Evolutionary conservation across 2,113 vertebrate species (phyloP), one percentile per base, ranked within the genome.

Genomic region (Lampris megalopsis): DNA sequence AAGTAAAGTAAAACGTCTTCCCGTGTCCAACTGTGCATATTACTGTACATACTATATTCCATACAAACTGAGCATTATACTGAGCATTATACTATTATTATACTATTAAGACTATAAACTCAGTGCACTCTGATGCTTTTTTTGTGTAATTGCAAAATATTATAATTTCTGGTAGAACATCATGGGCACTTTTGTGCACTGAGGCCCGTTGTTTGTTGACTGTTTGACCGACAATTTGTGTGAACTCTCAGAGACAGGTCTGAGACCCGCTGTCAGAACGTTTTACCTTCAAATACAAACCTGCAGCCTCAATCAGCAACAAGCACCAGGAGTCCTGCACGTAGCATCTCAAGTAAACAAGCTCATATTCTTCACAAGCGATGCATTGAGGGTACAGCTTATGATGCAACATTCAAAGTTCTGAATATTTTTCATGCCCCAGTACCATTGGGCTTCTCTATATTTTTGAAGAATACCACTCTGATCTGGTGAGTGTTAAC

Each of bases 231-330:
- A 36, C 56, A 7, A 35, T 36, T 57, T 6, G n/a, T 24, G 2
- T 58, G 56, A 36, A 36, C 24, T 37, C 56, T 58, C 24, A 37
- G 56, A 58, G 35, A 58, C 56, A 38, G 24, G 35, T 36, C 56
- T 58, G 56, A 36, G 56, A 58, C 56, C 56, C 37, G 56, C 56
- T 38, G 56, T 58, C 24, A 37, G 56, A 5, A 38, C 4, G n/a
- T 5, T 3, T 53, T 57, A 57, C n/a, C 54, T 50, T 53, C 10
- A 11, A 11, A 13, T 11, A 50, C 69, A 59, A 49, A 50, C 50
- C n/a, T 50, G 67, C 56, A 50, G 68, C 43, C 49, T 43, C 43
- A 54, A 41, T 41, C 43, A 9, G 69, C 43, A 45, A 58, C 42
- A 37, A 7, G 24, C 24, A 24, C 24, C 24, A 24, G 48, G 48